Percentiles rank a stretch among this genome's conserved stretches.
Conservation (phyloP, 2,113 vertebrate species). For the Ivindomyrus marchei region DNA sequence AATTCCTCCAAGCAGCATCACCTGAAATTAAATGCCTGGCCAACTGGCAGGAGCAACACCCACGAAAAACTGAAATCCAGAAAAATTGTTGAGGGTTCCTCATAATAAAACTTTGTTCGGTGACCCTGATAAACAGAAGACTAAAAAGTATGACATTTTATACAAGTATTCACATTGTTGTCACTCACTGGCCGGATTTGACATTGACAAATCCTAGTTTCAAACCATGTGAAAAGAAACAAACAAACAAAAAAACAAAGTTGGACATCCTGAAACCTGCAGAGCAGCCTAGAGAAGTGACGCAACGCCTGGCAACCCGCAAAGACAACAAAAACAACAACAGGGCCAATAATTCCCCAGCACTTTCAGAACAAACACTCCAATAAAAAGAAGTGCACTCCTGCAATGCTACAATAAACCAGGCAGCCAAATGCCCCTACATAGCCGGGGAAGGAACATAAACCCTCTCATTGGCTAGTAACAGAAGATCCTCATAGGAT, state of each 20-base stretch:
- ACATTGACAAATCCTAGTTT: background rate
- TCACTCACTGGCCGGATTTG: background rate
- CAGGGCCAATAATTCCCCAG: conserved; percentile 25
- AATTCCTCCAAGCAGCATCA: background rate
- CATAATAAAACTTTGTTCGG: background rate
- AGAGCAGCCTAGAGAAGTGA: conserved; percentile 28
- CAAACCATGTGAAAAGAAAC: background rate
- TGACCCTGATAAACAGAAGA: background rate
- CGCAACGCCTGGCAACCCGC: conserved; percentile 38
- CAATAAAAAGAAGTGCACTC: conserved; percentile 28
- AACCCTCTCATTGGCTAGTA: background rate
- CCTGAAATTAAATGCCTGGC: background rate
- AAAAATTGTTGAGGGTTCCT: background rate
- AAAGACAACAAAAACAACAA: background rate
- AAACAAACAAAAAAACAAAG: background rate
- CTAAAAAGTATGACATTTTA: background rate
- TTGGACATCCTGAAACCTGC: background rate
- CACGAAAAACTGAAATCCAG: background rate
- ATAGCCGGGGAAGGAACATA: background rate
- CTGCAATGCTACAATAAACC: background rate
- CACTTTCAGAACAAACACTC: conserved; percentile 33
- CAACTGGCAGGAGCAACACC: background rate
- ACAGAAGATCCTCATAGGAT: background rate
- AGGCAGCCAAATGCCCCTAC: background rate
- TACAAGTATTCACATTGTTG: background rate